Base-by-base conservation (phyloP, 2,797 vertebrate genomes). In the Geotria australis region DNA sequence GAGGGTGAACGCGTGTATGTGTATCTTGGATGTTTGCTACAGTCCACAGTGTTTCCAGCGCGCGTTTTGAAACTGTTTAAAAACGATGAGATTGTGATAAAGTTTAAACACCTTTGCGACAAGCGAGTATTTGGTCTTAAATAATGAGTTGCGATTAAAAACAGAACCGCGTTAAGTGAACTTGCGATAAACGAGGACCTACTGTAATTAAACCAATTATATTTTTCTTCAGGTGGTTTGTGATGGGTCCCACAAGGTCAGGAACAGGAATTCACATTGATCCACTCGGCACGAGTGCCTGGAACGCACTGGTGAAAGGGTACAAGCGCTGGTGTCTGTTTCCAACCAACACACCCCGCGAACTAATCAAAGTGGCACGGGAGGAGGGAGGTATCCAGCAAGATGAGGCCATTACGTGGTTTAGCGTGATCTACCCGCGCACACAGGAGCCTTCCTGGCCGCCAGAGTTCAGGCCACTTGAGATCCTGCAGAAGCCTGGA, bases 321-420 rank as follows among this genome's bases (percentile, higher is more conserved):
- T 82, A 95, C 64, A 98, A 98, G 64, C 73, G 89, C 53, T 98
- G 89, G 89, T 96, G 88, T 60, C 74, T 98, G 38, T 95, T 98
- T 63, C 88, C 89, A 10, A 98, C 89, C 47, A 88, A 80, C 71
- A 93, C 86, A 0, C 88, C 88, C 24, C 73, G 89, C 1, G 88
- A 98, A 63, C 78, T 98, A 56, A 96, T 98, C 71, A 98, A 98
- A 64, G 82, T 93, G 66, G 81, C 77, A 0, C 68, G 85, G 2
- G 88, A 95, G 2, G 88, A 89, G 8, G 88, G 89, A 0, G 89
- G 88, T 8, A 94, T 82, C 69, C 89, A 98, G 70, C 89, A 98
- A 71, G 89, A 98, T 1, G 89, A 98, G 66, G 89, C 89, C 9
- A 84, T 98, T 68, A 98, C 89, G 60, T 98, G 89, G 89, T 98